Percentiles rank a stretch among this genome's conserved stretches.
These are phyloP conservation scores for Odontesthes bonariensis DNA, from an alignment of 2,113 vertebrate species.

Conservation along the genomic window DNA sequence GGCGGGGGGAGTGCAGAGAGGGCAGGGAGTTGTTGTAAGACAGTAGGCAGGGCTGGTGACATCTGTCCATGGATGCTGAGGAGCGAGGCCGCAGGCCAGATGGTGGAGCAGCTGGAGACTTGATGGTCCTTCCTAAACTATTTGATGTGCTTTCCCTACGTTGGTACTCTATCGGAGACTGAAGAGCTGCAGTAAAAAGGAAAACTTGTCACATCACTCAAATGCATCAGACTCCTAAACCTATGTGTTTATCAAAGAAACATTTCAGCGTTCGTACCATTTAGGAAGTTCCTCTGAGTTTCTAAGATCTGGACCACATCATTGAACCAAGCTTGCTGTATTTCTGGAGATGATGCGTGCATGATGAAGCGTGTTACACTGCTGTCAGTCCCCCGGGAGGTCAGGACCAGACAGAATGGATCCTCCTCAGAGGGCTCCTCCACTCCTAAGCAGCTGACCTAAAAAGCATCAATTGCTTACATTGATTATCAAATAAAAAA, in stretches of 20 bases:
- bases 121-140: slow-evolving; percentile 83
- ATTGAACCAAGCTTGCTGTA: slow-evolving; percentile 84
- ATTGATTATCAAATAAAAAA: not conserved
- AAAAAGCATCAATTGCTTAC: slow-evolving; percentile 17
- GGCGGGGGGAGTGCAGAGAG: slow-evolving; percentile 78
- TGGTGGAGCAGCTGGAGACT: slow-evolving; percentile 52
- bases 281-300: slow-evolving; percentile 91
- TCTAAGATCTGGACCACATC: slow-evolving; percentile 90
- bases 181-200: slow-evolving; percentile 72
- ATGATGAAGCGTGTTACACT: slow-evolving; percentile 84
- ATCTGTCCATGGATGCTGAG: slow-evolving; percentile 80
- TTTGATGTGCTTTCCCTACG: slow-evolving; percentile 88
- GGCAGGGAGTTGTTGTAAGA: slow-evolving; percentile 86
- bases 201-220: slow-evolving; percentile 11
- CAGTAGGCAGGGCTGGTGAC: slow-evolving; percentile 73
- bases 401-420: slow-evolving; percentile 85
- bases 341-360: slow-evolving; percentile 80
- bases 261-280: slow-evolving; percentile 77
- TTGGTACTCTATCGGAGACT: slow-evolving; percentile 90
- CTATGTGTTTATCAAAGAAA: not conserved
- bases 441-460: slow-evolving; percentile 91
- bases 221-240: not conserved
- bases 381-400: slow-evolving; percentile 86
- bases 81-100: slow-evolving; percentile 74
- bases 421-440: slow-evolving; percentile 84